phyloP scores from a whole-genome alignment of 1,140 invertebrate genomes.

The Bemisia tabaci region DNA sequence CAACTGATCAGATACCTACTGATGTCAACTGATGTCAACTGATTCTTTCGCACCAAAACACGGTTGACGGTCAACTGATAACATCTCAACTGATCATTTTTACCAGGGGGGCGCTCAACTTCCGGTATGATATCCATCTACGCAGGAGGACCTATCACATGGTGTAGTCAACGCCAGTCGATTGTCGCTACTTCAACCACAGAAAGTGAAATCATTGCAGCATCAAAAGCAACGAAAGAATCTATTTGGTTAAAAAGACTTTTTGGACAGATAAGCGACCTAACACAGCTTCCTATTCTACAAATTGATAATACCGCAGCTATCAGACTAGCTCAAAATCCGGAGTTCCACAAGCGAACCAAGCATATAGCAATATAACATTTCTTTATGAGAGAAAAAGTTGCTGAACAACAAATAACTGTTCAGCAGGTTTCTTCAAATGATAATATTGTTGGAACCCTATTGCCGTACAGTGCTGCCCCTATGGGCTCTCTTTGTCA shows the following conservation, averaged over 20 bases:
- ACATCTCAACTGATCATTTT: no score
- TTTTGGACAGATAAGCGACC: not conserved
- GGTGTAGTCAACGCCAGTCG: constrained; percentile 26
- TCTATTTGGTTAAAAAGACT: constrained; percentile 8
- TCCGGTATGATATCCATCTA: constrained; percentile 15
- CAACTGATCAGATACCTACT: no score
- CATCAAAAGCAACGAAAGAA: constrained; percentile 27
- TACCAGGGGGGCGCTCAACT: no score
- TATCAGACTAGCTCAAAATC: constrained; percentile 23
- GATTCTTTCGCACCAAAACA: no score
- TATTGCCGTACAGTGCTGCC: no score
- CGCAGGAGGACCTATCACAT: constrained; percentile 20
- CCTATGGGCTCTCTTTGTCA: no score
- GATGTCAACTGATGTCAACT: no score
- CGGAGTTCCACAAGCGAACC: constrained; percentile 22
- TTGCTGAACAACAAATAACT: not conserved
- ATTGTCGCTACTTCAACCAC: constrained; percentile 23
- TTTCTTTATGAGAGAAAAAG: constrained; percentile 6
- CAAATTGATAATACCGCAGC: constrained; percentile 25
- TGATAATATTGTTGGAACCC: no score
- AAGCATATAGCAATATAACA: constrained; percentile 26
- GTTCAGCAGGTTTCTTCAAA: not conserved
- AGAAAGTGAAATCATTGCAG: constrained; percentile 35
- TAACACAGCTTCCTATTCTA: constrained; percentile 5
- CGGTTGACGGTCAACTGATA: no score